A percentile compares a stretch with the other conserved stretches of the same genome.
These are phyloP conservation scores for Orientallactaga bullata DNA, from an alignment of 2,113 vertebrate genomes.

Conservation along the genomic window DNA sequence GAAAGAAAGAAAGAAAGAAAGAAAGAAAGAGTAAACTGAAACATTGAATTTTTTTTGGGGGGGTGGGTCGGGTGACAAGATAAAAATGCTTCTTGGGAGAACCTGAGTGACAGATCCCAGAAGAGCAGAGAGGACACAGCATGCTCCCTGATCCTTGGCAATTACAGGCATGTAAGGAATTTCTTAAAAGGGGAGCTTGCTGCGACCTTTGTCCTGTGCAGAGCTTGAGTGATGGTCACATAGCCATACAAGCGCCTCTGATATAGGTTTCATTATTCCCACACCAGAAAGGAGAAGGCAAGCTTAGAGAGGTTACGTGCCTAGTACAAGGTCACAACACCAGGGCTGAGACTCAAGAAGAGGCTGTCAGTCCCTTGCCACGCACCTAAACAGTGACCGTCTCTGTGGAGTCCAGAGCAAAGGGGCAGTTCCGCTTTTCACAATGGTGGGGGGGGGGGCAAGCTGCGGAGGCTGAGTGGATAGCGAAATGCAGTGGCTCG, in stretches of 20 bases:
- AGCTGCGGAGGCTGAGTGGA: neutral
- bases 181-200: neutral
- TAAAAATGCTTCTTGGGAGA: neutral
- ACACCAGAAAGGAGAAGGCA: neutral
- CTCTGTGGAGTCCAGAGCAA: neutral
- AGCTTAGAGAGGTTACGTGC: neutral
- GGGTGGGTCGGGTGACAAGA: neutral
- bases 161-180: rapidly evolving
- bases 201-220: no score
- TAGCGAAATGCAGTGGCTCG: neutral
- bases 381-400: neutral
- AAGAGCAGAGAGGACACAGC: neutral
- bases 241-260: no score
- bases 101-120: neutral
- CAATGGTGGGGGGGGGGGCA: neutral
- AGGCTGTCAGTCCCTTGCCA: no score
- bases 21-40: neutral
- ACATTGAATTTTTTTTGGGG: neutral
- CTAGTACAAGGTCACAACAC: neutral
- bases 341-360: neutral
- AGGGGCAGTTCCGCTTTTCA: neutral
- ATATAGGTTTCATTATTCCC: neutral
- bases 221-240: neutral
- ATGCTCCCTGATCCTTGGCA: rapidly evolving
- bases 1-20: no score